Base-by-base conservation (phyloP, 2,888 invertebrate genomes). In the Meteorus cinctellus region DNA sequence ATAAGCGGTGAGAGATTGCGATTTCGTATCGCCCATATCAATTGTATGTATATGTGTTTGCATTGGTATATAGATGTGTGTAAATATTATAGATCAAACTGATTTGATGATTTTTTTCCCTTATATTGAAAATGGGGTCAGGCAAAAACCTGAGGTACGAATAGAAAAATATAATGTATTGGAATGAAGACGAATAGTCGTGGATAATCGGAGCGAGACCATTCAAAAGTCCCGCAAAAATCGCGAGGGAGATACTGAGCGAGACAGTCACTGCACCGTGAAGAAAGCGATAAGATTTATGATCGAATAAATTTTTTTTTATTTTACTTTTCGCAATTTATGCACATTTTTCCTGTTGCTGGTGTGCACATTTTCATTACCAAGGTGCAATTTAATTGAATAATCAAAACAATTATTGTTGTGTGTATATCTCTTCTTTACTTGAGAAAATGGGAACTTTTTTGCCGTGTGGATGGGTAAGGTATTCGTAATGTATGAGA, bases 151-250 rank as follows among this genome's bases (percentile, higher is more conserved):
- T 24, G 48, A 48, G n/a, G n/a, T 8, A n/a, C n/a, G 55, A 19
- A 8, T 19, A 55, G 19, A 19, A 55, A 19, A 74, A 77, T 66
- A 77, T 71, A 74, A 65, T 77, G 74, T 69, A 19, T 55, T 10
- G 55, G 55, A 55, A 55, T 55, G 19, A 55, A 55, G 19, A 24
- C 19, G 72, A 77, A 75, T 36, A 79, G 79, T 75, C 73, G 66
- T 77, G 71, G 72, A 76, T 79, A 79, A 79, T 73, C 79, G 79
- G 77, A 79, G 79, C 77, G 78, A 77, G 74, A 79, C 79, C 68
- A 77, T 73, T 72, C 55, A 55, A 55, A 55, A 55, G 55, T 55
- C 19, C 55, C 55, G 55, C 55, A 55, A 74, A 79, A 77, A 77
- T 79, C 75, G 74, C 69, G 71, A 63, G 75, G 65, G 72, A 74